These are phyloP conservation scores for Enteromius fasciolatus DNA, from an alignment of 2,797 vertebrate genomes.

Conservation along the genomic window DNA sequence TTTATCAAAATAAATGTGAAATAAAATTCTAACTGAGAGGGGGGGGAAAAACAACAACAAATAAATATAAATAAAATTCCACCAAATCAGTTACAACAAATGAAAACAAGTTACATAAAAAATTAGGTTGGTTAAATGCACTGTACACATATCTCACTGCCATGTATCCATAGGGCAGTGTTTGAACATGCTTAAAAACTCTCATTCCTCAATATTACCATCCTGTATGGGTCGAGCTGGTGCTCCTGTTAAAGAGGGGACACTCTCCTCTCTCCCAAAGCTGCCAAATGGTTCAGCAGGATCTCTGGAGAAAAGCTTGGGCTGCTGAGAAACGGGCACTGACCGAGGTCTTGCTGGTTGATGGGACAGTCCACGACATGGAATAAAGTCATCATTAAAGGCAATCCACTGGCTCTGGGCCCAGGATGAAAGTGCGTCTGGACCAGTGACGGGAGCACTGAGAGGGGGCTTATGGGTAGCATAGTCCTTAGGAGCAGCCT, in stretches of 20 bases:
- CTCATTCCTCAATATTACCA: slow-evolving; percentile 74
- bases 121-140: not conserved
- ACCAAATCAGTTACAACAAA: slow-evolving; percentile 8
- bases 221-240: slow-evolving; percentile 47
- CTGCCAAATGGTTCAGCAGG: slow-evolving; percentile 70
- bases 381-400: slow-evolving; percentile 77
- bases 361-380: slow-evolving; percentile 55
- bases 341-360: slow-evolving; percentile 64
- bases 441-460: slow-evolving; percentile 59
- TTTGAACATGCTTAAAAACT: slow-evolving; percentile 42
- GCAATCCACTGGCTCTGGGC: slow-evolving; percentile 84
- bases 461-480: slow-evolving; percentile 64
- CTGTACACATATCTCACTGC: slow-evolving; percentile 32
- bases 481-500: slow-evolving; percentile 60
- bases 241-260: slow-evolving; percentile 63
- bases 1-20: not conserved
- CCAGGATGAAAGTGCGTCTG: slow-evolving; percentile 72
- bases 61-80: not conserved
- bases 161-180: slow-evolving; percentile 57
- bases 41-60: not conserved
- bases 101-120: slow-evolving; percentile 12
- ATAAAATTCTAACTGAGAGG: not conserved
- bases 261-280: slow-evolving; percentile 71
- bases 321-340: slow-evolving; percentile 63
- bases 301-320: slow-evolving; percentile 74